Percentiles rank a stretch among this genome's conserved stretches.
Conservation (phyloP, 2,888 invertebrate genomes). For the Marasmarcha lunaedactyla region DNA sequence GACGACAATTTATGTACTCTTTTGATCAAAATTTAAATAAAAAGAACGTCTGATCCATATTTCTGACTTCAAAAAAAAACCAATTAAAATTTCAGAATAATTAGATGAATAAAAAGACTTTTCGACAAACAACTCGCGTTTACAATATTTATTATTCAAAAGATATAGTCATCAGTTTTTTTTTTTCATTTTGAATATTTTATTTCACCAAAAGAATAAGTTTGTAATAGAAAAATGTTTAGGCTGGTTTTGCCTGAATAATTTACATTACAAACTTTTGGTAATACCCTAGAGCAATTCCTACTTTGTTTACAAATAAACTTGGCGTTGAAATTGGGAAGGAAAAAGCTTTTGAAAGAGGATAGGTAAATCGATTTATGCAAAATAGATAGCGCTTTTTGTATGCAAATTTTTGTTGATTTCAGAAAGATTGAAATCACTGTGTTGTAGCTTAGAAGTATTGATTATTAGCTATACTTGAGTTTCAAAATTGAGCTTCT, state of each 20-base stretch:
- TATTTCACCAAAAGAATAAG: slow-evolving; percentile 21
- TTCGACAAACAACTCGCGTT: too few species aligned
- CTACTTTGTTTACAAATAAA: slow-evolving; percentile 65
- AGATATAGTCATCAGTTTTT: too few species aligned
- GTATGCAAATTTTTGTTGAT: slow-evolving; percentile 66
- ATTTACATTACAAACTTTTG: slow-evolving; percentile 36
- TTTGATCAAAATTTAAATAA: too few species aligned
- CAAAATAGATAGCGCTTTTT: slow-evolving; percentile 65
- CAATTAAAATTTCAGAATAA: too few species aligned
- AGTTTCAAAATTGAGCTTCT: too few species aligned
- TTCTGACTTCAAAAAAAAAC: too few species aligned
- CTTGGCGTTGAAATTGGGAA: slow-evolving; percentile 58
- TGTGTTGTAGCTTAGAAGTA: neutral
- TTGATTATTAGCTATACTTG: neutral
- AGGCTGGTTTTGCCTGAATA: neutral
- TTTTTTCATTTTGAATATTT: too few species aligned
- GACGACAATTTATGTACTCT: too few species aligned
- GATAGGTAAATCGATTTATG: slow-evolving; percentile 68
- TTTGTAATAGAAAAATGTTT: slow-evolving; percentile 1
- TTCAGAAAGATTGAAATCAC: slow-evolving; percentile 46
- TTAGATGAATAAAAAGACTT: too few species aligned
- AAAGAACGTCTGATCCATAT: too few species aligned
- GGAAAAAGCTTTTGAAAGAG: slow-evolving; percentile 61
- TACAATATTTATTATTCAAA: too few species aligned
- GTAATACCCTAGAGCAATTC: slow-evolving; percentile 47